Conservation (phyloP, 2,113 vertebrate species). For the Bos indicus region DNA sequence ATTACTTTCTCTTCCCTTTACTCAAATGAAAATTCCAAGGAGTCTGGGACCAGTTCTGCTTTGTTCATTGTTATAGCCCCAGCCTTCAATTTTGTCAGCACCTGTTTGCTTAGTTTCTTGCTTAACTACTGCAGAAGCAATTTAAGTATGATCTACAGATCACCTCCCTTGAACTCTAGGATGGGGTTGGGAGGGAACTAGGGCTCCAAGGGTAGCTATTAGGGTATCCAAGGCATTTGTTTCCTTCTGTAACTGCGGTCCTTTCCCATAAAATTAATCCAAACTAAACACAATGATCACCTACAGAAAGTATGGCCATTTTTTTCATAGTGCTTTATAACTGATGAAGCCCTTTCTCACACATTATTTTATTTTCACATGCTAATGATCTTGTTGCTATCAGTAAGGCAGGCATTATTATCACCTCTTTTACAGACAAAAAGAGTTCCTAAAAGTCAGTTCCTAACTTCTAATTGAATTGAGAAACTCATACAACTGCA, state of each 20-base stretch:
- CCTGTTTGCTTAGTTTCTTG: neutral
- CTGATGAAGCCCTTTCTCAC: neutral
- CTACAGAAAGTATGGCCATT: neutral
- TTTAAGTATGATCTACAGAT: neutral
- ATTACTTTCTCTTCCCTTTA: neutral
- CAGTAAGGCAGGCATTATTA: neutral
- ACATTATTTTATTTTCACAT: neutral
- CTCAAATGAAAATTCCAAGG: neutral
- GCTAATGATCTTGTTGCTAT: neutral
- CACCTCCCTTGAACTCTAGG: neutral
- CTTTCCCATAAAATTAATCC: neutral
- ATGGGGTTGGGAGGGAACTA: neutral
- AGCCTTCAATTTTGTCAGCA: neutral
- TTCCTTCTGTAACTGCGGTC: neutral
- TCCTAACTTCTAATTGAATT: neutral
- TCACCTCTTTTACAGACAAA: neutral
- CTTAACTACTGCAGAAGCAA: neutral
- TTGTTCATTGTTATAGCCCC: neutral
- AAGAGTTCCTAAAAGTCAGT: neutral
- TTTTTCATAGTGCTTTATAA: neutral
- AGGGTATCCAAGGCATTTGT: neutral
- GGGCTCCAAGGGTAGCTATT: neutral
- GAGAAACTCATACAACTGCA: neutral
- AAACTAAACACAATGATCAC: neutral
- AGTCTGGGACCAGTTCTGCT: neutral